Conservation (phyloP, 1,140 invertebrate species). For the Panagrolaimus sp. region DNA sequence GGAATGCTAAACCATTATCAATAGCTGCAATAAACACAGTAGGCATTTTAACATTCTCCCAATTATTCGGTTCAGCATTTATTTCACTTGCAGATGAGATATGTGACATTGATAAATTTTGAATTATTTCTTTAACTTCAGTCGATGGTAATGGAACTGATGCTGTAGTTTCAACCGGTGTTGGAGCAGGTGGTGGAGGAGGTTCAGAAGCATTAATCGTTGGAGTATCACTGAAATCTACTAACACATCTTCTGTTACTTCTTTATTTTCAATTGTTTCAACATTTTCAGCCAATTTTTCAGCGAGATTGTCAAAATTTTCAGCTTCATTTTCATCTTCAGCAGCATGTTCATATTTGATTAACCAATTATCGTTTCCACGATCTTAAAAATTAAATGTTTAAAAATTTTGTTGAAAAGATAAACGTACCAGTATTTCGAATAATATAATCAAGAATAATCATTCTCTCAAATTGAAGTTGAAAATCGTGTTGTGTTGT, state of each 20-base stretch:
- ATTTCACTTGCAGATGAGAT: too few species aligned
- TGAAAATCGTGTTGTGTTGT: constrained; percentile 76
- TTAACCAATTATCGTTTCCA: constrained; percentile 99
- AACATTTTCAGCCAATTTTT: constrained; percentile 28
- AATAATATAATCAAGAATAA: constrained; percentile 97
- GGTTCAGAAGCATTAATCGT: background rate
- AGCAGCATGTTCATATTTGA: constrained; percentile 75
- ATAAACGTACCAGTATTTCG: constrained; percentile 75
- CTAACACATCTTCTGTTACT: constrained; percentile 8
- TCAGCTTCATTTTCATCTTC: background rate
- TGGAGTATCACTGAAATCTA: background rate
- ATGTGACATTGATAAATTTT: too few species aligned
- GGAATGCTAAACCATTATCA: constrained; percentile 97
- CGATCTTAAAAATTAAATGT: constrained; percentile 67
- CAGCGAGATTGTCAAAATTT: background rate
- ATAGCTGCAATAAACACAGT: constrained; percentile 89
- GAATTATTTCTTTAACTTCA: too few species aligned
- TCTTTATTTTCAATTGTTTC: background rate
- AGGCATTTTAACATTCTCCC: constrained; percentile 53
- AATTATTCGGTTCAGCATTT: background rate
- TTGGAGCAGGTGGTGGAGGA: background rate
- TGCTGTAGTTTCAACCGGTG: background rate
- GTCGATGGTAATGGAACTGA: background rate
- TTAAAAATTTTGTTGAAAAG: constrained; percentile 12
- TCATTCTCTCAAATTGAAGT: constrained; percentile 86